Conservation (phyloP, 2,888 invertebrate species). For the Luperina testacea region DNA sequence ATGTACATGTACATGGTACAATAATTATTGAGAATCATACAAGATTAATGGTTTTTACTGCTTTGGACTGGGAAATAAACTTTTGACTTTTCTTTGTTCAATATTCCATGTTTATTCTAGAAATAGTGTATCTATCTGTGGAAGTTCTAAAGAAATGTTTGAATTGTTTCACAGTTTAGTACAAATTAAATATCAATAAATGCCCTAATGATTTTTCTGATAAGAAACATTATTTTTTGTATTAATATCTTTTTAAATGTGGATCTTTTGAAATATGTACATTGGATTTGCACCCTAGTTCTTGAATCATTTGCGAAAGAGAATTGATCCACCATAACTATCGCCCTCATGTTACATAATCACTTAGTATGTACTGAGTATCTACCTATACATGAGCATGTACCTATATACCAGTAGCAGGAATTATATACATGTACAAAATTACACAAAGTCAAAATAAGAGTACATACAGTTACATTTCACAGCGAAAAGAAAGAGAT, state of each 20-base stretch:
- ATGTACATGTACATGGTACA: neutral
- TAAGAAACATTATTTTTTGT: neutral
- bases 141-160: neutral
- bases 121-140: neutral
- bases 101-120: neutral
- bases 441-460: constrained; percentile 15
- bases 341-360: constrained; percentile 57
- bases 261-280: neutral
- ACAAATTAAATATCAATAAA: neutral
- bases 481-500: constrained; percentile 31
- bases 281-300: neutral
- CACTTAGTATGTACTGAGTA: constrained; percentile 25
- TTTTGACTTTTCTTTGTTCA: neutral
- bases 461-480: constrained; percentile 26
- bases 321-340: neutral
- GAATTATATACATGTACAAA: constrained; percentile 54
- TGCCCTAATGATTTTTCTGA: neutral
- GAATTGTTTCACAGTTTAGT: neutral
- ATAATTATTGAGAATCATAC: neutral
- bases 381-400: constrained; percentile 36
- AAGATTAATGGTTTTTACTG: neutral
- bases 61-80: fast-evolving
- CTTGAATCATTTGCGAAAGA: neutral
- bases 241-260: neutral
- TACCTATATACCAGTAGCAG: constrained; percentile 19